Base-by-base conservation (phyloP, 2,888 invertebrate genomes). In the Chrysina gloriosa region DNA sequence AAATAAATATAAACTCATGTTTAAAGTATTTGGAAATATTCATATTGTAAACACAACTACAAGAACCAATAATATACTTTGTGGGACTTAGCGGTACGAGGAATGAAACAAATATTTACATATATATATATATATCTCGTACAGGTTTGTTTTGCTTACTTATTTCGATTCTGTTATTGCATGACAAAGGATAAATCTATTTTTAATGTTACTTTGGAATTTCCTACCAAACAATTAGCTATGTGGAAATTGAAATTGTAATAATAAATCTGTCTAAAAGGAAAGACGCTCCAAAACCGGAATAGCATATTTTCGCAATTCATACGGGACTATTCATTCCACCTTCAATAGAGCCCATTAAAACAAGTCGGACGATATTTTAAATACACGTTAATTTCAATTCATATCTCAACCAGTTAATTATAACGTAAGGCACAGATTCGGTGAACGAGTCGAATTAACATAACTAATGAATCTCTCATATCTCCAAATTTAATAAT, bases 401-500 rank as follows among this genome's bases (percentile, higher is more conserved):
- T 42, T 45, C 58, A 61, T 61, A 61, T 61, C 58, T 61, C 11
- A 6, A 29, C 27, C 58, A 21, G 42, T 61, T 61, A 61, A 61
- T 61, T 61, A 61, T 42, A 61, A 61, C 29, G 14, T 39, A 16
- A 16, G 27, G 54, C 21, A 9, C 7, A 31, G 31, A 14, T 42
- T 61, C 58, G 27, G 27, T 42, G 42, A 61, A 45, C 58, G 31
- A 61, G 39, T 42, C 58, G 25, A 58, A 58, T 61, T 61, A 42
- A 61, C 58, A 25, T 42, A 42, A 19, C 42, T 42, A 61, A 61
- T 42, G 42, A 42, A 61, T 61, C 27, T 42, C 58, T 42, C 58
- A 39, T 61, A 61, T 61, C 58, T 61, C 9, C n/a, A 61, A 61
- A 61, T 42, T 42, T 61, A 61, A 61, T 61, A 61, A 61, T 61